Evolutionary conservation across 2,113 vertebrate genomes (phyloP).

Genomic region (Melospiza georgiana): DNA sequence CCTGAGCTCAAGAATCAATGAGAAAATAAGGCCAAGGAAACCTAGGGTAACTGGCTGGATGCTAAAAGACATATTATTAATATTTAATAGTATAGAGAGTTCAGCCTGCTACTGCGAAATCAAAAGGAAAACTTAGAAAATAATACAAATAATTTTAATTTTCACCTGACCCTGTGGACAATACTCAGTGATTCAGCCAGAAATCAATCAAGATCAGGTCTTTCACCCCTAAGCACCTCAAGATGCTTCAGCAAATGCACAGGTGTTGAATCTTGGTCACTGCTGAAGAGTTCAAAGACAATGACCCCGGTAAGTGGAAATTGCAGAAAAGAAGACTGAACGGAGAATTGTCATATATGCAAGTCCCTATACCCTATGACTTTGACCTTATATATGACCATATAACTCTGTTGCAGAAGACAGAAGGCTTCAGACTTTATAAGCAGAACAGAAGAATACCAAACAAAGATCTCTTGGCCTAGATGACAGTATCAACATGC

Average conservation of each 20-base stretch:
- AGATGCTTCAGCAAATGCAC: not conserved
- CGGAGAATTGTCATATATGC: fast-evolving
- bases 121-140: not conserved
- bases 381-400: too few species aligned
- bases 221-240: not conserved
- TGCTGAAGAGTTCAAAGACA: not conserved
- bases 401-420: not conserved
- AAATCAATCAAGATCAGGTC: not conserved
- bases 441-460: not conserved
- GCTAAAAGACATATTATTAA: not conserved
- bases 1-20: not conserved
- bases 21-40: not conserved
- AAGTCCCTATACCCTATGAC: not conserved
- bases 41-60: not conserved
- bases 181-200: not conserved
- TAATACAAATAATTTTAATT: not conserved
- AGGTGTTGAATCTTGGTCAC: not conserved
- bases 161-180: not conserved
- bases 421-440: not conserved
- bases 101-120: not conserved
- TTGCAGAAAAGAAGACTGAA: not conserved
- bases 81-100: not conserved
- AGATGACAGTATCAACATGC: not conserved
- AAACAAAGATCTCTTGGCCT: not conserved
- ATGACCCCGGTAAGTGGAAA: not conserved